Conservation (phyloP, 2,888 invertebrate species). For the Pecten maximus region DNA sequence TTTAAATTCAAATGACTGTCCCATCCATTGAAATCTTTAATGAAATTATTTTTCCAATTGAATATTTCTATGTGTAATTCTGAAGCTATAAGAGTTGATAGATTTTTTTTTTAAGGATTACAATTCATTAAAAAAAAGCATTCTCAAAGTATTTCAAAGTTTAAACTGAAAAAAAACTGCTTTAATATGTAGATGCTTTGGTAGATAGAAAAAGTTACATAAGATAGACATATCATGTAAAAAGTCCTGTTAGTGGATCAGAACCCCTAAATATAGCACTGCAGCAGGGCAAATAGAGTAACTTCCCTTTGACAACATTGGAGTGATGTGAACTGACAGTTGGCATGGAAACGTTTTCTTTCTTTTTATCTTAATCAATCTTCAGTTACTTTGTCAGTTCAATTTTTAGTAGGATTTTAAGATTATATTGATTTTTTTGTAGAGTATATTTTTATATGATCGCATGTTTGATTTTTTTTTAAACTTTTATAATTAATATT, state of each 20-base stretch:
- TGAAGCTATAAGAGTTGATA: too few species aligned
- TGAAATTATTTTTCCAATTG: too few species aligned
- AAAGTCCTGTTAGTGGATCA: neutral
- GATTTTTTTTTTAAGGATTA: too few species aligned
- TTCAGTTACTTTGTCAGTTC: constrained; percentile 38
- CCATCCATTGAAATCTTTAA: too few species aligned
- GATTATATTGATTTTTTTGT: neutral
- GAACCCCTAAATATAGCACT: constrained; percentile 31
- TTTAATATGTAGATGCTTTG: neutral
- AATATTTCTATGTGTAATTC: too few species aligned
- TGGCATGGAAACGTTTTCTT: constrained; percentile 37
- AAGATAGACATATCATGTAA: neutral
- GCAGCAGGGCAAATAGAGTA: constrained; percentile 18
- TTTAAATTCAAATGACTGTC: too few species aligned
- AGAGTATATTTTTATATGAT: constrained; percentile 14
- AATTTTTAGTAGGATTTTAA: constrained; percentile 4
- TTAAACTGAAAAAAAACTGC: neutral
- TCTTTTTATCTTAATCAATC: constrained; percentile 36
- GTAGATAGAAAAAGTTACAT: neutral
- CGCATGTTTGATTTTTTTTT: constrained; percentile 14
- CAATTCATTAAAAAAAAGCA: too few species aligned
- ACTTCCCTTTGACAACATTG: neutral
- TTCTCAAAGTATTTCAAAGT: neutral
- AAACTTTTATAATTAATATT: neutral
- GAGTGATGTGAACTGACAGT: constrained; percentile 27